Evolutionary conservation across 2,888 invertebrate genomes (phyloP), one percentile per base, ranked within the genome.

Genomic region (Tipula unca): DNA sequence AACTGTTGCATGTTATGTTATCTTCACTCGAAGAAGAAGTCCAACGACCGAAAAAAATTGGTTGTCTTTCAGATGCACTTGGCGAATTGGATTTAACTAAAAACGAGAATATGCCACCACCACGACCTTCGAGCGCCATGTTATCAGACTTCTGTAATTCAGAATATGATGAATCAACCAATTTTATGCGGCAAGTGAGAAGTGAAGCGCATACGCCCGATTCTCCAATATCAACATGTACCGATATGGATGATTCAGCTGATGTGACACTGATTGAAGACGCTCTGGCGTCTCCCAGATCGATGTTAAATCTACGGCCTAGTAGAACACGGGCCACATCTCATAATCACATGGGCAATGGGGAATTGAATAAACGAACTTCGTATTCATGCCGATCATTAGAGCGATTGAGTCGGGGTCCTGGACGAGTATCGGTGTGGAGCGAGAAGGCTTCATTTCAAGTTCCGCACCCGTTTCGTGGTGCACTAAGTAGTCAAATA

Each of bases 1-100:
- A 99, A 91, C 91, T 99, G 85, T 94, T 98, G 88, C 97, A 97
- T 90, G 95, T 97, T 8, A 91, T 99, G 88, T 92, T 98, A 8
- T 94, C 96, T n/a, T 97, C 98, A 14, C 92, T 98, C 85, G 97
- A 98, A 89, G 96, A 97, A 89, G 98, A 99, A 91, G 93, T 93
- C 3, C 88, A 89, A 17, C 88, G 90, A 48, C 90, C 90, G 0
- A 90, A 90, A 42, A 90, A 90, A 94, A 93, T 93, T 85, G 95
- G 96, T 83, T 95, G 95, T 88, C 91, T 96, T 1, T 95, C 95
- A 0, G 96, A 96, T 90, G 96, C 95, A 0, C 90, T 95, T 36
- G 93, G 94, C 0, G 91, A 93, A 87, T 93, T 93, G 0, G 91
- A 93, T 87, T 91, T 92, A 0, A 90, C 90, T 1, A 91, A 92